Evolutionary conservation across 2,888 invertebrate genomes (phyloP).

Genomic region (Saturnia japonica): DNA sequence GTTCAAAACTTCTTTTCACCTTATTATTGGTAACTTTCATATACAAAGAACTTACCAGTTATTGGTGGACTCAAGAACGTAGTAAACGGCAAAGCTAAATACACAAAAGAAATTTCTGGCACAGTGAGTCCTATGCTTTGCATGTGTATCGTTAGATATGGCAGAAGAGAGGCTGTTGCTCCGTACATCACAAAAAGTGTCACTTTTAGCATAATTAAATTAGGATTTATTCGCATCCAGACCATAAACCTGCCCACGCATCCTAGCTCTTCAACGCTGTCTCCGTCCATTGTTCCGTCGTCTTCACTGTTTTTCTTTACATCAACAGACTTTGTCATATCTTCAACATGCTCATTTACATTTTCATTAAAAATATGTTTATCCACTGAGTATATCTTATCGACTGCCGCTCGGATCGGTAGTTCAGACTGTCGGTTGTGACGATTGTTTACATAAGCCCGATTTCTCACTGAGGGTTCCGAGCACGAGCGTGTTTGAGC

Average conservation of each 20-base stretch:
- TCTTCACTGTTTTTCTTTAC: conserved; percentile 75
- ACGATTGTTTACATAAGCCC: conserved; percentile 69
- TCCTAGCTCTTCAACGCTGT: conserved; percentile 61
- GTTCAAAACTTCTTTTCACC: too few relatives aligned
- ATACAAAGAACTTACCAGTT: conserved; percentile 82
- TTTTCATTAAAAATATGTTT: conserved; percentile 61
- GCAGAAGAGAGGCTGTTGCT: conserved; percentile 91
- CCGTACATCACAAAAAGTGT: conserved; percentile 92
- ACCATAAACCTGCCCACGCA: conserved; percentile 72
- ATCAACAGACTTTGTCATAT: conserved; percentile 68
- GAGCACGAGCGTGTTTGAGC: conserved; percentile 43
- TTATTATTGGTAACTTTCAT: not conserved
- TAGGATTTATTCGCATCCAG: conserved; percentile 86
- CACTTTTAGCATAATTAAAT: conserved; percentile 90
- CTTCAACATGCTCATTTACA: conserved; percentile 50
- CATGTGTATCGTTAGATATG: conserved; percentile 95
- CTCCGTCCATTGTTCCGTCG: conserved; percentile 71
- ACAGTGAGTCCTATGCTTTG: conserved; percentile 93
- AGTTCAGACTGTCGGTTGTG: conserved; percentile 50
- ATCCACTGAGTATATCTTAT: conserved; percentile 68
- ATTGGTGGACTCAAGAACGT: conserved; percentile 93
- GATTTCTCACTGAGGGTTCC: conserved; percentile 38
- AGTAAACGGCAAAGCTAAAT: conserved; percentile 92
- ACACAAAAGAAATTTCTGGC: conserved; percentile 93
- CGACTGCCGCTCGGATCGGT: conserved; percentile 68